phyloP scores from a whole-genome alignment of 2,888 invertebrate genomes.

The Aporophyla lueneburgensis region DNA sequence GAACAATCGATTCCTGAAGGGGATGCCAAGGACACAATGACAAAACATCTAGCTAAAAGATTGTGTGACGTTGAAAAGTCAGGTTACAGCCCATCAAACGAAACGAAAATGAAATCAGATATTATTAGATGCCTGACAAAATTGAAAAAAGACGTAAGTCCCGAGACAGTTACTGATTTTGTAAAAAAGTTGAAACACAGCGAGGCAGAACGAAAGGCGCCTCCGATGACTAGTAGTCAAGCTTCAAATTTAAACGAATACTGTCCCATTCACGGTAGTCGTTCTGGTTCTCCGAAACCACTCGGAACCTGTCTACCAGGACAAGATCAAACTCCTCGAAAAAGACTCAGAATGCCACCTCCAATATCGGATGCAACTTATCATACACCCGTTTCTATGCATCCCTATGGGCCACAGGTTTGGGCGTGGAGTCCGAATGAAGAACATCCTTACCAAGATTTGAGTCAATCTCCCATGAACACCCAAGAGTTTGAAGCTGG shows the following conservation, averaged over 20 bases:
- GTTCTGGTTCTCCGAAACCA: constrained; percentile 10
- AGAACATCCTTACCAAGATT: background rate
- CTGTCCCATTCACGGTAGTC: background rate
- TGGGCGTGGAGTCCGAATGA: constrained; percentile 13
- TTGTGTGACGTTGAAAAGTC: constrained; percentile 75
- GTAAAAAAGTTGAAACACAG: constrained; percentile 71
- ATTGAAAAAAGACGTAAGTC: constrained; percentile 64
- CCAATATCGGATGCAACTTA: background rate
- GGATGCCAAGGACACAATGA: constrained; percentile 66
- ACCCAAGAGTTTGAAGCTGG: constrained; percentile 22
- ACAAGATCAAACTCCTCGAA: constrained; percentile 1
- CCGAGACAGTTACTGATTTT: constrained; percentile 71
- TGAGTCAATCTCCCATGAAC: background rate
- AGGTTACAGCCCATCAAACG: constrained; percentile 69
- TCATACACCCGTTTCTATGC: constrained; percentile 2
- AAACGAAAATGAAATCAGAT: constrained; percentile 75
- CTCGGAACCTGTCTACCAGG: background rate
- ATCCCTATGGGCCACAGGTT: background rate
- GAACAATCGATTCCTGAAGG: constrained; percentile 64
- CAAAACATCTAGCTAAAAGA: constrained; percentile 72
- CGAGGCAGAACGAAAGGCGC: constrained; percentile 66
- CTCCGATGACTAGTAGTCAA: constrained; percentile 39
- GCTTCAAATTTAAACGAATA: constrained; percentile 35
- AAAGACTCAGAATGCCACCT: background rate
- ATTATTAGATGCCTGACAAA: constrained; percentile 73